These are phyloP conservation scores for Dendrolimus punctatus DNA, from an alignment of 1,140 invertebrate genomes.

Conservation along the genomic window DNA sequence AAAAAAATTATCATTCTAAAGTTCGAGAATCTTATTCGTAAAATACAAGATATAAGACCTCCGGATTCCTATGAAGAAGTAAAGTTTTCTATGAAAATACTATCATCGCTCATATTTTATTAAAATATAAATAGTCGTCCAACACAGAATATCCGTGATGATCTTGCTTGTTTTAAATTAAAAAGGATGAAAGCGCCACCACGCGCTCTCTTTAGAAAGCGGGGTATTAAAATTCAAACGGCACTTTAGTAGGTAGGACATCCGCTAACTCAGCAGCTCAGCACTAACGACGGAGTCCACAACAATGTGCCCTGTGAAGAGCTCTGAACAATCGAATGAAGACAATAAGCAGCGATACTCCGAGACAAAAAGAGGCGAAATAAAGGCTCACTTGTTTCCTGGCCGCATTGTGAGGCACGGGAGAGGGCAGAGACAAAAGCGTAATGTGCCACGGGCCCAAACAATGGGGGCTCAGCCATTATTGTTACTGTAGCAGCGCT, in stretches of 20 bases:
- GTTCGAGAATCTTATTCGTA: no score
- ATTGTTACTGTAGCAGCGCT: conserved; percentile 68
- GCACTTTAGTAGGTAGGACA: conserved; percentile 65
- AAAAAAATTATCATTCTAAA: no score
- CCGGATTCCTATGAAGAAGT: no score
- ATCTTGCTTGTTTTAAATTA: no score
- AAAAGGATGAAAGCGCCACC: not conserved
- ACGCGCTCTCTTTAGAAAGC: conserved; percentile 12
- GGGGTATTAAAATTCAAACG: conserved; percentile 59
- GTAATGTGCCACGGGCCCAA: conserved; percentile 70
- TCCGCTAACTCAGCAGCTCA: conserved; percentile 68
- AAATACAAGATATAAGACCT: no score
- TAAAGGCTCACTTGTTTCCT: conserved; percentile 72
- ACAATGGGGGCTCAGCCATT: conserved; percentile 66
- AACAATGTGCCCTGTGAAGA: conserved; percentile 70
- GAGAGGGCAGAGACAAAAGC: conserved; percentile 70
- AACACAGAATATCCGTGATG: no score
- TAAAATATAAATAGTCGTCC: no score
- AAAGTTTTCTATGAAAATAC: no score
- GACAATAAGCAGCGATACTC: conserved; percentile 72
- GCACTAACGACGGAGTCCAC: conserved; percentile 66
- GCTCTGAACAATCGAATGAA: conserved; percentile 71
- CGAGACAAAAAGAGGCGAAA: conserved; percentile 71
- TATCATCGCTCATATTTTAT: no score
- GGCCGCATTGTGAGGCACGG: conserved; percentile 69